phyloP scores from a whole-genome alignment of 2,888 invertebrate species.

The Ochropleura leucogaster region DNA sequence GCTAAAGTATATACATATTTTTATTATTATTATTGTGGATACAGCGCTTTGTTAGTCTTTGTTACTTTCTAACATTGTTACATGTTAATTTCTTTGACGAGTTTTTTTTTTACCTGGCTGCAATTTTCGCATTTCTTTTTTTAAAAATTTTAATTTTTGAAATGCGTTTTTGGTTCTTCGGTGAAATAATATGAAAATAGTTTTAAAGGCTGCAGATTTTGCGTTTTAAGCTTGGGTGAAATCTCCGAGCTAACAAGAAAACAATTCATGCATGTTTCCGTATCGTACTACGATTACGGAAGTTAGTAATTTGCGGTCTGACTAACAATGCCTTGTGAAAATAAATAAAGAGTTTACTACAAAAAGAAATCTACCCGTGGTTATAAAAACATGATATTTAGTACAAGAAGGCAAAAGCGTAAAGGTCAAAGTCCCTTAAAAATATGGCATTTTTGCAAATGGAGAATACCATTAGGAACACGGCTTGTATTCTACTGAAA shows the following conservation, averaged over 20 bases:
- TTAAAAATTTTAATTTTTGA: neutral
- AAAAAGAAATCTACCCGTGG: neutral
- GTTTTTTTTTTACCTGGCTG: neutral
- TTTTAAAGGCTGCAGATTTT: neutral
- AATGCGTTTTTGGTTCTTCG: neutral
- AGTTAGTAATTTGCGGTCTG: neutral
- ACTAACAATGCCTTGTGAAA: neutral
- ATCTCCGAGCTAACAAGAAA: neutral
- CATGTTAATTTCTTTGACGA: neutral
- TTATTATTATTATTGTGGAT: neutral
- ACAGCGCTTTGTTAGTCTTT: conserved; percentile 10
- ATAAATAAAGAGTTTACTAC: neutral
- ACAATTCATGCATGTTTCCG: conserved; percentile 8
- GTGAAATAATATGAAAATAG: neutral
- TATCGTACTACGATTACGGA: conserved; percentile 1
- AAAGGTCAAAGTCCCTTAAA: too few relatives aligned
- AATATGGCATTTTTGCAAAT: too few relatives aligned
- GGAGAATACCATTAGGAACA: too few relatives aligned
- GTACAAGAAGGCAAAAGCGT: neutral
- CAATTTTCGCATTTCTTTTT: neutral
- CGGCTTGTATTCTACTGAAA: too few relatives aligned
- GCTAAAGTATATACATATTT: conserved; percentile 1
- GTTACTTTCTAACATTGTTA: conserved; percentile 16
- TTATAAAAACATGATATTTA: neutral
- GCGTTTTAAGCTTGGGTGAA: neutral